Evolutionary conservation across 2,797 vertebrate species (phyloP).

Genomic region (Australoheros facetus): DNA sequence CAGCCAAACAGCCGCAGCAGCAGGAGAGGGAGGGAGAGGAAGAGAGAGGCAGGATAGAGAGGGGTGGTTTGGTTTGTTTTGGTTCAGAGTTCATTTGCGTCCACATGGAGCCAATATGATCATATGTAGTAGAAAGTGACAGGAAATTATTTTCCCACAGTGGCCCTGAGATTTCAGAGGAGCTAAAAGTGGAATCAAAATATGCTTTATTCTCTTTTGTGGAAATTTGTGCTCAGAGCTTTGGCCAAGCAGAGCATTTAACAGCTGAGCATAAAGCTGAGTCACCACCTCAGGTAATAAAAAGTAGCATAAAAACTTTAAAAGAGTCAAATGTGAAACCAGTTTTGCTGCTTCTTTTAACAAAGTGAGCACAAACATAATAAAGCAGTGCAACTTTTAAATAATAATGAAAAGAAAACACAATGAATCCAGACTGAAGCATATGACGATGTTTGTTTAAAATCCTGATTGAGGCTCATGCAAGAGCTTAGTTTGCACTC

Average conservation of each 20-base stretch:
- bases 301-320: not conserved
- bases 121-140: not conserved
- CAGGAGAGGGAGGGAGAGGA: not conserved
- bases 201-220: not conserved
- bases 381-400: not conserved
- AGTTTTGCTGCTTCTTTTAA: not conserved
- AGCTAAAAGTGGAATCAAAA: not conserved
- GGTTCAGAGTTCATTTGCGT: not conserved
- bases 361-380: not conserved
- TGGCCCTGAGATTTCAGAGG: not conserved
- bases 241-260: not conserved
- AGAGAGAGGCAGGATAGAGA: not conserved
- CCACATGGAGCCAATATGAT: not conserved
- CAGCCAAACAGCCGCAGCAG: not conserved
- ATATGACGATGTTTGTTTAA: no score
- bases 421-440: not conserved
- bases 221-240: not conserved
- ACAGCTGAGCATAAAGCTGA: not conserved
- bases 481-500: not conserved
- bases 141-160: not conserved
- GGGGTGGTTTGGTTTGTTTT: not conserved
- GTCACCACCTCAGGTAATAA: not conserved
- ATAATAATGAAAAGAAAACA: no score
- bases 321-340: not conserved
- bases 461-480: no score